A percentile compares a stretch with the other conserved stretches of the same genome.
Conservation (phyloP, 1,140 invertebrate species). For the Lasaia peninsularis region DNA sequence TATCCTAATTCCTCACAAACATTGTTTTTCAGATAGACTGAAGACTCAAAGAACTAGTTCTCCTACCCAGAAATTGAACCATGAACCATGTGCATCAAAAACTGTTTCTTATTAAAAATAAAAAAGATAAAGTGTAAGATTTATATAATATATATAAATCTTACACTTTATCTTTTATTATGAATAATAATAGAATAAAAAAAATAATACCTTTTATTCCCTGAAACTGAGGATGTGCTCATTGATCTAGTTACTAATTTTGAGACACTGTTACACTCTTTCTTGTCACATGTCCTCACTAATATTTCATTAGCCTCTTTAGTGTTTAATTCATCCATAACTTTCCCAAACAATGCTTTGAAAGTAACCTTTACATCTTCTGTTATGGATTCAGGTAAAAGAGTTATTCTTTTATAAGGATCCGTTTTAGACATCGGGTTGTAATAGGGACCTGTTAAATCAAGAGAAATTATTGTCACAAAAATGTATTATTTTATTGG, state of each 20-base stretch:
- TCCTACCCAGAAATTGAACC: no score
- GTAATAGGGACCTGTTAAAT: slow-evolving; percentile 67
- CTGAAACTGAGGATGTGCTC: slow-evolving; percentile 48
- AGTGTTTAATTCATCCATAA: slow-evolving; percentile 83
- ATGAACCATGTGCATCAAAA: no score
- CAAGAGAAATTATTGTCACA: slow-evolving; percentile 1
- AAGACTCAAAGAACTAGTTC: no score
- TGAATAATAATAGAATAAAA: slow-evolving; percentile 4
- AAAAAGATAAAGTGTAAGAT: no score
- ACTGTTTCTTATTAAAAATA: no score
- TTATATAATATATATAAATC: no score
- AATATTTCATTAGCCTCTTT: slow-evolving; percentile 90
- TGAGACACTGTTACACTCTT: slow-evolving; percentile 64
- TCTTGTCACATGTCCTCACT: slow-evolving; percentile 83
- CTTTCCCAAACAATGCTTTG: slow-evolving; percentile 81
- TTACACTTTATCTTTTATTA: no score
- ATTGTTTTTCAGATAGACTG: no score
- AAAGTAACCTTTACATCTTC: slow-evolving; percentile 82
- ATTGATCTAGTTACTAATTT: slow-evolving; percentile 64
- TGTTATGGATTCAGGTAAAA: slow-evolving; percentile 84
- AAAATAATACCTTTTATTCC: slow-evolving; percentile 49
- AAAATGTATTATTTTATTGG: no score
- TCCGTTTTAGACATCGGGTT: slow-evolving; percentile 80
- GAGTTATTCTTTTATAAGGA: slow-evolving; percentile 85
- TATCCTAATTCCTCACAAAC: no score